Conservation (phyloP, 2,888 invertebrate species). For the Rhagium mordax region DNA sequence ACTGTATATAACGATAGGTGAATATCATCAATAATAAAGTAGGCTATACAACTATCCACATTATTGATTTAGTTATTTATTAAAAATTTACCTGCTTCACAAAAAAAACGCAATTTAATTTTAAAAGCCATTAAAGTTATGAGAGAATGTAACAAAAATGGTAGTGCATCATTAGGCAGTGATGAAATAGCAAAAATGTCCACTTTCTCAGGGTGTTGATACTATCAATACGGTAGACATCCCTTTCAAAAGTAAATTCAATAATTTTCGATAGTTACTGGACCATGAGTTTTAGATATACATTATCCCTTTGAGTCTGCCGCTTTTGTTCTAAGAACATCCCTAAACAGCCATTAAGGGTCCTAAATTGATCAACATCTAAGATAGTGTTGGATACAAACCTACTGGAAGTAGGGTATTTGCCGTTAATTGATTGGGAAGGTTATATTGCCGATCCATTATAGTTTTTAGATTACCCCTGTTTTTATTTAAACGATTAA, state of each 20-base stretch:
- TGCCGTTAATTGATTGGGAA: slow-evolving; percentile 44
- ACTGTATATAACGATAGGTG: too few species aligned
- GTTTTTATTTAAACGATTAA: slow-evolving; percentile 2
- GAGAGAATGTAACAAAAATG: neutral
- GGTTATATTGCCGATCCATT: slow-evolving; percentile 9
- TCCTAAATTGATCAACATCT: slow-evolving; percentile 46
- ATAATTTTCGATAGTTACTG: slow-evolving; percentile 37
- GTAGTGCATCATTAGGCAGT: neutral
- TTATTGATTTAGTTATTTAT: too few species aligned
- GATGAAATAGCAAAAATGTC: slow-evolving; percentile 27
- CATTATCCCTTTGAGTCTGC: slow-evolving; percentile 47
- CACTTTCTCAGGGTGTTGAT: slow-evolving; percentile 1
- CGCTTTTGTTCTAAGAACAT: slow-evolving; percentile 51
- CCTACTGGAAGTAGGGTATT: slow-evolving; percentile 36
- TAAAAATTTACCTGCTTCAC: neutral
- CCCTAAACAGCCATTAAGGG: slow-evolving; percentile 46
- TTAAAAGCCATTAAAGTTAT: neutral
- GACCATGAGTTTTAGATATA: slow-evolving; percentile 45
- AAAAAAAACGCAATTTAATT: neutral
- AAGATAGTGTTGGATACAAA: slow-evolving; percentile 44
- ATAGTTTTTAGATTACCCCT: neutral
- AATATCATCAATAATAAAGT: too few species aligned
- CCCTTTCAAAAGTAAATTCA: slow-evolving; percentile 35
- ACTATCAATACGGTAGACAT: slow-evolving; percentile 3
- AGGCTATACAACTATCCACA: too few species aligned